Percentiles rank a stretch among this genome's conserved stretches.
phyloP scores from a whole-genome alignment of 2,888 invertebrate species.

The Buathra laborator region DNA sequence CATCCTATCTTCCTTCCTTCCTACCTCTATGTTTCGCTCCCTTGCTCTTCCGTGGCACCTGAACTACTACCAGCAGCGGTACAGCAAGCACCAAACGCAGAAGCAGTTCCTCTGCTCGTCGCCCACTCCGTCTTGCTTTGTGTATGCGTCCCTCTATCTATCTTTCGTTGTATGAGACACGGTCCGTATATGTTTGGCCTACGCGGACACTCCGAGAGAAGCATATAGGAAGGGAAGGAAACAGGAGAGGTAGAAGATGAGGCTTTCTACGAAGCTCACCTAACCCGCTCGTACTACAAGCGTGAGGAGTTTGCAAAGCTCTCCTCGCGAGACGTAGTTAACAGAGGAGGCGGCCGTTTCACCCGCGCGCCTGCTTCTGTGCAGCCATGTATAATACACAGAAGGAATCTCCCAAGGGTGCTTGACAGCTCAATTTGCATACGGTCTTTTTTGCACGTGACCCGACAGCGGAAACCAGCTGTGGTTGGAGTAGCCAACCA shows the following conservation, averaged over 20 bases:
- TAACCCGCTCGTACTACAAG: constrained; percentile 70
- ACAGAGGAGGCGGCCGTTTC: constrained; percentile 70
- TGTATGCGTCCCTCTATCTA: constrained; percentile 59
- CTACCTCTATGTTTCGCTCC: constrained; percentile 40
- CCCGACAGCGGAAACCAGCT: constrained; percentile 58
- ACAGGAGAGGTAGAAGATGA: constrained; percentile 15
- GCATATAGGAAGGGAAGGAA: constrained; percentile 42
- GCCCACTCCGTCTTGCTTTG: constrained; percentile 58
- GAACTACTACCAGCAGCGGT: constrained; percentile 28
- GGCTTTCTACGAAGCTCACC: constrained; percentile 60
- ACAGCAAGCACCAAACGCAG: constrained; percentile 54
- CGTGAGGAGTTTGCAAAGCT: constrained; percentile 83
- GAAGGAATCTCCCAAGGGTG: constrained; percentile 79
- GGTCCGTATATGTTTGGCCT: constrained; percentile 33
- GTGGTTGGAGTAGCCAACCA: constrained; percentile 27
- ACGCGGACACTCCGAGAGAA: constrained; percentile 50
- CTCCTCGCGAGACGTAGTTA: constrained; percentile 80
- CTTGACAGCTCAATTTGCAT: constrained; percentile 83
- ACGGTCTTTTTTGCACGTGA: constrained; percentile 75
- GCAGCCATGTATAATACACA: constrained; percentile 80
- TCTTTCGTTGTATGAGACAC: constrained; percentile 53
- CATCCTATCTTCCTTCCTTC: constrained; percentile 56
- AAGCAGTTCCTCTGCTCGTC: constrained; percentile 61
- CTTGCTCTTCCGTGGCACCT: constrained; percentile 56
- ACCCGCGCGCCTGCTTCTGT: constrained; percentile 55